phyloP scores from a whole-genome alignment of 2,888 invertebrate genomes.

The Philhelius pedissequus region DNA sequence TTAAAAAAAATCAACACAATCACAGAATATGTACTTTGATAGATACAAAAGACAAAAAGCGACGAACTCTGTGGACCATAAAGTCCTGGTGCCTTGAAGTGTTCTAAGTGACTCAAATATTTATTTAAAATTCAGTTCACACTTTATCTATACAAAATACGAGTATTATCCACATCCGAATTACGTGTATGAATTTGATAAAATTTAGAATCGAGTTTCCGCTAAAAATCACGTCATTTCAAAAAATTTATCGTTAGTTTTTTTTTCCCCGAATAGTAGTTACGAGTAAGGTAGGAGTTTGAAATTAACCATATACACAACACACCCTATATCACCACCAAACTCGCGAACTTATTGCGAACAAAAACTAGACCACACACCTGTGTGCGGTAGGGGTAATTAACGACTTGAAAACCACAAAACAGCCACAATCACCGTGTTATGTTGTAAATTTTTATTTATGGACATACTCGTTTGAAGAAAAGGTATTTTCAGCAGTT shows the following conservation, averaged over 20 bases:
- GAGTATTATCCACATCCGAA: background rate
- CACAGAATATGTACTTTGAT: slow-evolving; percentile 25
- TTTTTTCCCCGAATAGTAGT: background rate
- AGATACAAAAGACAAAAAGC: background rate
- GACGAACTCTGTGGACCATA: background rate
- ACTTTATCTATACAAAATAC: background rate
- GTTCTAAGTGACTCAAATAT: slow-evolving; percentile 15
- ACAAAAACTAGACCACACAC: slow-evolving; percentile 27
- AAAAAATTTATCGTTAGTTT: slow-evolving; percentile 19
- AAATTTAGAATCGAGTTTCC: slow-evolving; percentile 5
- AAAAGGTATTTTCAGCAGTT: background rate
- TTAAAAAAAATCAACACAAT: slow-evolving; percentile 20
- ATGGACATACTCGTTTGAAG: background rate
- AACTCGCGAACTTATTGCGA: background rate
- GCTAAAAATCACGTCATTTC: slow-evolving; percentile 58
- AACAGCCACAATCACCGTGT: background rate
- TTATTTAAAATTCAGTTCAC: slow-evolving; percentile 27
- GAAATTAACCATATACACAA: background rate
- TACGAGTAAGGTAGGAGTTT: slow-evolving; percentile 3
- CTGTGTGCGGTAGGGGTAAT: background rate
- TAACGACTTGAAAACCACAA: slow-evolving; percentile 8
- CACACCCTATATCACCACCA: background rate
- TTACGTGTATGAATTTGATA: background rate
- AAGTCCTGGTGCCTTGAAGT: background rate
- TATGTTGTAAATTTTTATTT: background rate